A percentile compares a stretch with the other conserved stretches of the same genome.
These are phyloP conservation scores for Typhlichthys subterraneus DNA, from an alignment of 2,797 vertebrate genomes.

Conservation along the genomic window DNA sequence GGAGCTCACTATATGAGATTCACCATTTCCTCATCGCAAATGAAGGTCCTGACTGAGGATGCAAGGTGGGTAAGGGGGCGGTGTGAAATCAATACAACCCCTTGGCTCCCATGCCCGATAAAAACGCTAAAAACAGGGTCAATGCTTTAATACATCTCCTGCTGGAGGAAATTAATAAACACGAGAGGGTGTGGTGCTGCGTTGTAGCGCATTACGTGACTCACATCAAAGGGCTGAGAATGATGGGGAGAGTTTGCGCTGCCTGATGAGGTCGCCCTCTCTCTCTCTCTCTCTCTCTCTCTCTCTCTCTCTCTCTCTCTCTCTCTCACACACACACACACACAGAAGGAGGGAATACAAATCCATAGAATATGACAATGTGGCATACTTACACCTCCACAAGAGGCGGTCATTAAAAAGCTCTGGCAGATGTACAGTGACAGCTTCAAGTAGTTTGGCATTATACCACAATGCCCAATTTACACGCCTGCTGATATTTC, in stretches of 20 bases:
- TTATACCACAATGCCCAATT: constrained; percentile 59
- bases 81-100: constrained; percentile 71
- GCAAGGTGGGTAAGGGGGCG: constrained; percentile 36
- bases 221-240: constrained; percentile 58
- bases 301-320: constrained; percentile 15
- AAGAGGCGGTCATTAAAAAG: constrained; percentile 66
- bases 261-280: constrained; percentile 25
- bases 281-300: constrained; percentile 26
- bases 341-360: constrained; percentile 14
- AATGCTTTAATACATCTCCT: constrained; percentile 64
- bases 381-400: constrained; percentile 37
- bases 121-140: constrained; percentile 64
- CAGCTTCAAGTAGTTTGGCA: constrained; percentile 59
- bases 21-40: constrained; percentile 63
- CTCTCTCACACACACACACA: background rate
- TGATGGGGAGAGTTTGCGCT: constrained; percentile 62
- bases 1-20: constrained; percentile 61
- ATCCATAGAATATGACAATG: constrained; percentile 47
- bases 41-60: constrained; percentile 59
- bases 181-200: constrained; percentile 51
- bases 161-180: constrained; percentile 69
- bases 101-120: constrained; percentile 63
- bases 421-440: constrained; percentile 63
- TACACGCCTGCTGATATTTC: constrained; percentile 66
- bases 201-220: constrained; percentile 31